phyloP scores from a whole-genome alignment of 2,797 vertebrate genomes.

The Cryptoprocta ferox region DNA sequence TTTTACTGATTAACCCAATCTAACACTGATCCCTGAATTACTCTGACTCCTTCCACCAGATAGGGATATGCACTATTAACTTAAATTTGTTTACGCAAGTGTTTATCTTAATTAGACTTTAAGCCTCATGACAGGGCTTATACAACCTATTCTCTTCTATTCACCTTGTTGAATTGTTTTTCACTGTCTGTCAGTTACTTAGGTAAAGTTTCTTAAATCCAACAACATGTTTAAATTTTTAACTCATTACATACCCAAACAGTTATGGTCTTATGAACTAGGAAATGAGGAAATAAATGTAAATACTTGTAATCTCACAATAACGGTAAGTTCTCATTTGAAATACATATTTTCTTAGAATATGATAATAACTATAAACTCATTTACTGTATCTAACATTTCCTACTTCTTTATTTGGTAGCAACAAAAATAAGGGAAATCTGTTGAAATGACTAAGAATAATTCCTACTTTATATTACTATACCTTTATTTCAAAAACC shows the following conservation, averaged over 20 bases:
- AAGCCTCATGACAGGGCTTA: not conserved
- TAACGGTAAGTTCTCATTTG: slow-evolving; percentile 19
- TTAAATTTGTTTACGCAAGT: slow-evolving; percentile 44
- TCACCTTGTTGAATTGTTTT: not conserved
- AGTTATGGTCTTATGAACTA: slow-evolving; percentile 12
- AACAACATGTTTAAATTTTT: not conserved
- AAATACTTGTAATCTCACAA: slow-evolving; percentile 29
- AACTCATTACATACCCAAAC: not conserved
- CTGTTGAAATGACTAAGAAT: slow-evolving; percentile 29
- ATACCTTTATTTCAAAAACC: slow-evolving; percentile 41
- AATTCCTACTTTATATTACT: not conserved
- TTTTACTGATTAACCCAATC: not conserved
- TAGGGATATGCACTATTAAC: not conserved
- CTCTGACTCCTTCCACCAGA: slow-evolving; percentile 31
- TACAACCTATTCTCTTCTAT: not conserved
- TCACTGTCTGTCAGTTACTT: not conserved
- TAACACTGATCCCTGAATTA: not conserved
- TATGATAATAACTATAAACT: slow-evolving; percentile 6
- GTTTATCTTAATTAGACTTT: slow-evolving; percentile 47
- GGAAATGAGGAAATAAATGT: slow-evolving; percentile 44
- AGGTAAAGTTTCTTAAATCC: not conserved
- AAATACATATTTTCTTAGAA: slow-evolving; percentile 40
- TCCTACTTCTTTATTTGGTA: slow-evolving; percentile 57
- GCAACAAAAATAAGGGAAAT: slow-evolving; percentile 39
- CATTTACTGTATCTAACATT: not conserved